These are phyloP conservation scores for Sphaerolaimus hirsutus DNA, from an alignment of 2,888 invertebrate species.

Conservation along the genomic window DNA sequence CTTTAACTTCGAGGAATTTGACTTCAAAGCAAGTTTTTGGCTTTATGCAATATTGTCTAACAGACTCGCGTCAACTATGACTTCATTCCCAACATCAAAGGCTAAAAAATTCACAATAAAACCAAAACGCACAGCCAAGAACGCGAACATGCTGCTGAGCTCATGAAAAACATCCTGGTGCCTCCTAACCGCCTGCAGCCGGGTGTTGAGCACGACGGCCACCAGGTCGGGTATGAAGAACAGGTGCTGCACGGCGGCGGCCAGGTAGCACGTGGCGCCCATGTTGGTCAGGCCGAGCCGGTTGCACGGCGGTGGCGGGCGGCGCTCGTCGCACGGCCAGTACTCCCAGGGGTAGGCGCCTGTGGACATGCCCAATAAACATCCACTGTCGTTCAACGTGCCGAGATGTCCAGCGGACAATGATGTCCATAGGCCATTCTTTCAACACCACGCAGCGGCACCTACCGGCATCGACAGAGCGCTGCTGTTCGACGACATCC, in stretches of 20 bases:
- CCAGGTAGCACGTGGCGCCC: slow-evolving; percentile 91
- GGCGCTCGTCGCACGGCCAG: slow-evolving; percentile 83
- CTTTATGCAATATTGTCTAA: no score
- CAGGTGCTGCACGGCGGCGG: slow-evolving; percentile 81
- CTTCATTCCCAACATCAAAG: no score
- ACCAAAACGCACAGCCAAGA: slow-evolving; percentile 41
- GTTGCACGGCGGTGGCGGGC: slow-evolving; percentile 53
- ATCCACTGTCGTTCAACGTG: slow-evolving; percentile 54
- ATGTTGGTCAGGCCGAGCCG: slow-evolving; percentile 78
- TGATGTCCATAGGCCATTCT: slow-evolving; percentile 61
- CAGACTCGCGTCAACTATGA: no score
- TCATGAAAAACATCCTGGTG: slow-evolving; percentile 60
- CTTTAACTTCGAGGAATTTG: no score
- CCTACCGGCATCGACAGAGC: no score
- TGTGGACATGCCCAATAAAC: slow-evolving; percentile 32
- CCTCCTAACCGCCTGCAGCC: slow-evolving; percentile 26
- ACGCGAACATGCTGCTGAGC: slow-evolving; percentile 80
- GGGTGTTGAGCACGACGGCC: not conserved
- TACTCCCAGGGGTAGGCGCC: slow-evolving; percentile 83
- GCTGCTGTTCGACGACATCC: no score
- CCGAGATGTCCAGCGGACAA: slow-evolving; percentile 55
- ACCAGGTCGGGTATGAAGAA: slow-evolving; percentile 60
- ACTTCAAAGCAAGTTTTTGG: no score
- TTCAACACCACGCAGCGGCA: no score
- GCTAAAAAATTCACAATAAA: not conserved